Conservation (phyloP, 2,113 vertebrate genomes). For the Rhinopithecus roxellana region DNA sequence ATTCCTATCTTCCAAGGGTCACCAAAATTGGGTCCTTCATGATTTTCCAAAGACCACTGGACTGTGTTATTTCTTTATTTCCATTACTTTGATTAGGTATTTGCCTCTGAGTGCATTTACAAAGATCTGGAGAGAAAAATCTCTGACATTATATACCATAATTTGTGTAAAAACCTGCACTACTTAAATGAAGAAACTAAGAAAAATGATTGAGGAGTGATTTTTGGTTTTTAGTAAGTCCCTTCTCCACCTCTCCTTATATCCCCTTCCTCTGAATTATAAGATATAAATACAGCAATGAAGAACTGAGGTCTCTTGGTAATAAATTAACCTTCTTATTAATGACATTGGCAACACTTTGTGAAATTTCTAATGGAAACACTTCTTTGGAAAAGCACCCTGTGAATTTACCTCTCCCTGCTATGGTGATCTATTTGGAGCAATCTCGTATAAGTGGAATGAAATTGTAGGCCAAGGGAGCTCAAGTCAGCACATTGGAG, state of each 20-base stretch:
- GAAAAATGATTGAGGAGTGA: conserved; percentile 33
- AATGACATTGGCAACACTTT: conserved; percentile 61
- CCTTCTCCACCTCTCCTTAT: neutral
- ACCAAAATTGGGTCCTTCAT: neutral
- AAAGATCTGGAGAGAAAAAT: neutral
- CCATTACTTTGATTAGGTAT: neutral
- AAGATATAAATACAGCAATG: conserved; percentile 36
- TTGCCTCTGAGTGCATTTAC: neutral
- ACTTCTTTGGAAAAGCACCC: conserved; percentile 56
- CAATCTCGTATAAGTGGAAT: conserved; percentile 39
- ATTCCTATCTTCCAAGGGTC: neutral
- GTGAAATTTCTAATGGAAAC: conserved; percentile 72
- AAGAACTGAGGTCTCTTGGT: conserved; percentile 53
- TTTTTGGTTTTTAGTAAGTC: conserved; percentile 64
- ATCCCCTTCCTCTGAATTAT: conserved; percentile 58
- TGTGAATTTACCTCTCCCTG: conserved; percentile 68
- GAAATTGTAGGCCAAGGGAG: conserved; percentile 69
- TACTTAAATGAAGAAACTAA: conserved; percentile 24
- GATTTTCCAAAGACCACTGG: neutral
- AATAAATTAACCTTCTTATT: conserved; percentile 76
- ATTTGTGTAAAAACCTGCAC: conserved; percentile 32
- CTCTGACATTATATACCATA: neutral
- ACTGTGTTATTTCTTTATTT: neutral
- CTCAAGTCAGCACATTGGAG: conserved; percentile 70
- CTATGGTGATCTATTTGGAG: conserved; percentile 66